These are phyloP conservation scores for Harpalus rufipes DNA, from an alignment of 2,888 invertebrate genomes.

Conservation along the genomic window DNA sequence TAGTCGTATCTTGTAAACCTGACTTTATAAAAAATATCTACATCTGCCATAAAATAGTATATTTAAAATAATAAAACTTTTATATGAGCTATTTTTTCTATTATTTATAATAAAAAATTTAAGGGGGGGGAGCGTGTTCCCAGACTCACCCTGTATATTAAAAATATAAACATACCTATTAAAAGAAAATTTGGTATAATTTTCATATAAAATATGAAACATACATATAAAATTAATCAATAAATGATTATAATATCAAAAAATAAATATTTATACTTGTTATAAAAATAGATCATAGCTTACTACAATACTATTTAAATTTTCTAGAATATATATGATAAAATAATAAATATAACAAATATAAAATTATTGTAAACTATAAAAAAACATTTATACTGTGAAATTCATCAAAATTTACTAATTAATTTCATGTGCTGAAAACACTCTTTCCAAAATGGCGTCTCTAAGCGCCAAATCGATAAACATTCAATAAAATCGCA, in stretches of 20 bases:
- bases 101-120: no score
- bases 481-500: slow-evolving; percentile 26
- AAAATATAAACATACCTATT: slow-evolving; percentile 10
- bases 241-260: not conserved
- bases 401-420: not conserved
- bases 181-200: not conserved
- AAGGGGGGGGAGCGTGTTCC: no score
- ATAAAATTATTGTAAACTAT: not conserved
- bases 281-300: not conserved
- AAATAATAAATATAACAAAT: not conserved
- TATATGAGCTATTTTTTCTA: no score
- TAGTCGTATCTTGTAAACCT: no score
- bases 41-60: no score
- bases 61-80: no score
- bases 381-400: not conserved
- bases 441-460: slow-evolving; percentile 46
- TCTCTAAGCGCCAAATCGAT: slow-evolving; percentile 45
- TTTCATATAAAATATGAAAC: no score
- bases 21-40: no score
- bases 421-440: not conserved
- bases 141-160: no score
- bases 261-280: not conserved
- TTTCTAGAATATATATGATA: no score
- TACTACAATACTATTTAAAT: no score
- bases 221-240: no score